Base-by-base conservation (phyloP, 2,113 vertebrate species). In the Electrona antarctica region DNA sequence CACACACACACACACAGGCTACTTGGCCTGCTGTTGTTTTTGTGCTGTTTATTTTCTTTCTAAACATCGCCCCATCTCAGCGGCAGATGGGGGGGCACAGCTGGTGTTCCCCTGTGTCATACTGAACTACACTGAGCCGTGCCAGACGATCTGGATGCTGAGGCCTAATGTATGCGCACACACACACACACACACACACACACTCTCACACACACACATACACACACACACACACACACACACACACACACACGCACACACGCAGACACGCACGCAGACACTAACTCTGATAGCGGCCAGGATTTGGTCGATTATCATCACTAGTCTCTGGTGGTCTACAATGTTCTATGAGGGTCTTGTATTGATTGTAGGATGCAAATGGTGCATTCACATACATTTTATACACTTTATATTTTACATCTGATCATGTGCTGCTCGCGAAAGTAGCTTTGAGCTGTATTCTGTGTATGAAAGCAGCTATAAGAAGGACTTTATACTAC, bases 81-180 rank as follows among this genome's bases (percentile, higher is more conserved):
- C 64, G 80, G 77, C 90, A 91, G 89, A 91, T 87, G 84, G 83
- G 73, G 66, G 86, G 69, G 64, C 83, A 87, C 88, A 92, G 90
- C 88, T 92, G 90, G 86, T 71, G 79, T 83, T 85, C 76, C 87
- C 75, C 45, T 41, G 77, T 79, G 85, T 82, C 67, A 75, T 74
- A 57, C 70, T 41, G 33, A 41, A 41, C 33, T 41, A 41, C 5
- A 6, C 33, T 41, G 47, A 60, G 57, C 15, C 67, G 81, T 74
- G 76, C 84, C 82, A 83, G 73, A 64, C 79, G 85, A 85, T 10
- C 87, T 67, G 83, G 76, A 78, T 83, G 79, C 71, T 73, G 74
- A 73, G 63, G 82, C 65, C 57, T 90, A 85, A 91, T 89, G 74
- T 84, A 90, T 88, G 88, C 82, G 2, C 55, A n/a, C 55, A n/a